Evolutionary conservation across 2,888 invertebrate genomes (phyloP), one percentile per base, ranked within the genome.

Genomic region (Gerris lacustris): DNA sequence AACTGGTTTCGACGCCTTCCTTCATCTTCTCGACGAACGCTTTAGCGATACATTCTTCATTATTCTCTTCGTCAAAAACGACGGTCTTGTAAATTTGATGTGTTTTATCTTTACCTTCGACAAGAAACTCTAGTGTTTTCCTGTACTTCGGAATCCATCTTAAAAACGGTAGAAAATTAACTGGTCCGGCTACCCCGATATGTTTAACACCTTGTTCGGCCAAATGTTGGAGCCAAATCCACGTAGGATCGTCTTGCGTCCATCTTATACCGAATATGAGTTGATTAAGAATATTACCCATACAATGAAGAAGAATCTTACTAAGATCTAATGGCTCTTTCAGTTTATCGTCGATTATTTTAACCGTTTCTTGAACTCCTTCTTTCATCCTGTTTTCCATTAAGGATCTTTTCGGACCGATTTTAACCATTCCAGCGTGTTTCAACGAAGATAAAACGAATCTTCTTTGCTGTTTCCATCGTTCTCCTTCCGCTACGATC

Each of bases 121-220:
- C 79, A 71, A 94, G 78, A 71, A 86, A 84, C 69, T 85, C 79
- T 79, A 47, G 15, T 9, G 66, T 64, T 7, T 66, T 72, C n/a
- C 63, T 55, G 44, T 66, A 72, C 31, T 64, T 64, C 31, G 64
- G 64, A 9, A 64, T 7, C 11, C 11, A 64, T n/a, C 64, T 9
- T 66, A 93, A 80, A 78, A 89, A 87, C 15, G 94, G 92, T 74
- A 94, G 82, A 80, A 94, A 94, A 80, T 94, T 94, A 5, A 93
- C 84, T 11, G 89, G 86, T 4, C 90, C 92, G 0, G 92, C 88
- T 5, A 94, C 86, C 0, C 92, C 92, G 78, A 94, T 89, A 76
- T 88, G 85, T 78, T 91, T 89, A 68, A 90, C 87, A 0, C 94
- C 93, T 79, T 92, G 90, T 78, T 92, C 92, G 79, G 93, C 91